phyloP scores from a whole-genome alignment of 1,140 invertebrate genomes.

The Eurytemora carolleeae region DNA sequence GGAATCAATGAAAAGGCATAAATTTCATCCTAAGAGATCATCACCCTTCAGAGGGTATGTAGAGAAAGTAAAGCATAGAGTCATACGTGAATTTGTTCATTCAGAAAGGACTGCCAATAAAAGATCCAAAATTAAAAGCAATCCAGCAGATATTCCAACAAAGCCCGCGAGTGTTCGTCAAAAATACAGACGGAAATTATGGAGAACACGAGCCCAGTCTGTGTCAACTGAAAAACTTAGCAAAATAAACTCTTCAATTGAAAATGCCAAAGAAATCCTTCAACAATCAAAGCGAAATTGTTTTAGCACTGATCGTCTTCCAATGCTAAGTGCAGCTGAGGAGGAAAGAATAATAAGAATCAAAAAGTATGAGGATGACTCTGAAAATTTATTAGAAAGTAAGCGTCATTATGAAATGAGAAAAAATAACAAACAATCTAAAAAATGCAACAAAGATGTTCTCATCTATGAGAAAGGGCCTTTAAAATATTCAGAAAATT shows the following conservation, averaged over 20 bases:
- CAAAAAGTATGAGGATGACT: constrained; percentile 12
- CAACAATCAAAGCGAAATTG: background rate
- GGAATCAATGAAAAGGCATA: too few species aligned
- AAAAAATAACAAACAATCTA: background rate
- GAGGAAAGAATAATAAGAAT: constrained; percentile 12
- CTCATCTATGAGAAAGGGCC: background rate
- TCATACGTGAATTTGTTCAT: too few species aligned
- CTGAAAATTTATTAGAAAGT: background rate
- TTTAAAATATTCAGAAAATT: too few species aligned
- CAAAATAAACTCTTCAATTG: background rate
- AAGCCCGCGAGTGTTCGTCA: too few species aligned
- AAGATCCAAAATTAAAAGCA: too few species aligned
- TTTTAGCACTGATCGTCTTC: constrained; percentile 8
- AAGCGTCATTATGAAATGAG: background rate
- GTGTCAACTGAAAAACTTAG: background rate
- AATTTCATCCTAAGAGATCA: too few species aligned
- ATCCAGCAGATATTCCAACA: too few species aligned
- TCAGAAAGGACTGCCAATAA: too few species aligned
- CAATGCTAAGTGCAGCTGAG: constrained; percentile 11
- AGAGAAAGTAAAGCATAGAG: too few species aligned
- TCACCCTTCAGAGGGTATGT: too few species aligned
- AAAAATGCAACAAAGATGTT: background rate
- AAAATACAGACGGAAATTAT: background rate
- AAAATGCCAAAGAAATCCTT: background rate
- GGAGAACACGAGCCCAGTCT: background rate